Percentiles rank a stretch among this genome's conserved stretches.
Evolutionary conservation across 2,797 vertebrate genomes (phyloP).

Genomic region (Malacoraja senta): DNA sequence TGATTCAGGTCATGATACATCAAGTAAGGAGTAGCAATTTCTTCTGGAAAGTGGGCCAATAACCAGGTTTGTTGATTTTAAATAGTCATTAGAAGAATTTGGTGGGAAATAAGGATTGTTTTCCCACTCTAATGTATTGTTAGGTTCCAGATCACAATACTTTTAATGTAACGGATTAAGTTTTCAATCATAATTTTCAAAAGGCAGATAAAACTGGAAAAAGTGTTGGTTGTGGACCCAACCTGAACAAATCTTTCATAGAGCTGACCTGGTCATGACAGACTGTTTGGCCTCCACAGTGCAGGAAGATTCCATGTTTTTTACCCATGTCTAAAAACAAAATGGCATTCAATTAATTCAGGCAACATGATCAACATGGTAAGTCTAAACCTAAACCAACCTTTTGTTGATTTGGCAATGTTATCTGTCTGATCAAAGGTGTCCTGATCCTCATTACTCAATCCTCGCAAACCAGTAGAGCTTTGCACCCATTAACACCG

Average conservation of each 20-base stretch:
- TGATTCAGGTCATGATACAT: not conserved
- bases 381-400: too few species aligned
- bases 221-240: not conserved
- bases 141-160: not conserved
- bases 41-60: not conserved
- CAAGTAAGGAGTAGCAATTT: not conserved
- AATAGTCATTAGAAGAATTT: not conserved
- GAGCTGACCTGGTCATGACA: not conserved
- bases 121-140: not conserved
- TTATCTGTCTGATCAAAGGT: too few species aligned
- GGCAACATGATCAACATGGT: too few species aligned
- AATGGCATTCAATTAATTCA: too few species aligned
- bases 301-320: not conserved
- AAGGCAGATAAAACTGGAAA: not conserved
- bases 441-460: too few species aligned
- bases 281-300: not conserved
- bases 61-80: not conserved
- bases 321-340: conserved; percentile 1
- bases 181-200: not conserved
- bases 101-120: not conserved
- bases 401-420: too few species aligned
- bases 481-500: too few species aligned
- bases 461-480: too few species aligned
- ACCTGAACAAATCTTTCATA: not conserved
- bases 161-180: not conserved